These are phyloP conservation scores for Drosophila dunni DNA, from an alignment of 1,140 invertebrate species.

Conservation along the genomic window DNA sequence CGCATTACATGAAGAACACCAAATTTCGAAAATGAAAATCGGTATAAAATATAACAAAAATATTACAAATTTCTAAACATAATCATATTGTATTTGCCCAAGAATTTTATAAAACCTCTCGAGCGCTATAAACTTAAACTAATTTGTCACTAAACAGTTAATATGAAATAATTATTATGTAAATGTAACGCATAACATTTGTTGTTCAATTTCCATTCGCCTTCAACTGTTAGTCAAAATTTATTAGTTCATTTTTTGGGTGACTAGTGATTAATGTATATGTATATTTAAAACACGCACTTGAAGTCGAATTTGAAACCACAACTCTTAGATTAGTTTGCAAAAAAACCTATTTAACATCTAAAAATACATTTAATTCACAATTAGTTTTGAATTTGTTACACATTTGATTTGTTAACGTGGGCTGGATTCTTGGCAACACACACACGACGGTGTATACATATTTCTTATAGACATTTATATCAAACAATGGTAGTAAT, in stretches of 20 bases:
- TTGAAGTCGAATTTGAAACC: slow-evolving; percentile 74
- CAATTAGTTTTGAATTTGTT: slow-evolving; percentile 48
- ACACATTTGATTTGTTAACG: slow-evolving; percentile 62
- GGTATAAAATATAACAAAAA: slow-evolving; percentile 38
- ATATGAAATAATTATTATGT: slow-evolving; percentile 40
- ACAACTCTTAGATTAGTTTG: slow-evolving; percentile 70
- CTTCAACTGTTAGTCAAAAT: neutral
- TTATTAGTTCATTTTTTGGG: slow-evolving; percentile 1
- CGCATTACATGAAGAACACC: slow-evolving; percentile 18
- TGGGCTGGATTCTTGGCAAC: slow-evolving; percentile 68
- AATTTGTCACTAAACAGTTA: slow-evolving; percentile 64
- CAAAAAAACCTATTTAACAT: slow-evolving; percentile 59
- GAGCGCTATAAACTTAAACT: slow-evolving; percentile 46
- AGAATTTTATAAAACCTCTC: slow-evolving; percentile 10
- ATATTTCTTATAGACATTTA: slow-evolving; percentile 46
- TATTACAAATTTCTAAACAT: slow-evolving; percentile 8
- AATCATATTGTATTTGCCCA: slow-evolving; percentile 5
- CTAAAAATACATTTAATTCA: slow-evolving; percentile 79
- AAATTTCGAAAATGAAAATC: slow-evolving; percentile 75
- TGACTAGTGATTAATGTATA: slow-evolving; percentile 24
- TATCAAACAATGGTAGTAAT: slow-evolving; percentile 6
- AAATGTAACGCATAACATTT: slow-evolving; percentile 38
- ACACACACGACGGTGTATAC: slow-evolving; percentile 27
- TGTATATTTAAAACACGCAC: slow-evolving; percentile 33
- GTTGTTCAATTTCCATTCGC: slow-evolving; percentile 5